phyloP scores from a whole-genome alignment of 2,113 vertebrate species.

The Aspidoscelis tigris region DNA sequence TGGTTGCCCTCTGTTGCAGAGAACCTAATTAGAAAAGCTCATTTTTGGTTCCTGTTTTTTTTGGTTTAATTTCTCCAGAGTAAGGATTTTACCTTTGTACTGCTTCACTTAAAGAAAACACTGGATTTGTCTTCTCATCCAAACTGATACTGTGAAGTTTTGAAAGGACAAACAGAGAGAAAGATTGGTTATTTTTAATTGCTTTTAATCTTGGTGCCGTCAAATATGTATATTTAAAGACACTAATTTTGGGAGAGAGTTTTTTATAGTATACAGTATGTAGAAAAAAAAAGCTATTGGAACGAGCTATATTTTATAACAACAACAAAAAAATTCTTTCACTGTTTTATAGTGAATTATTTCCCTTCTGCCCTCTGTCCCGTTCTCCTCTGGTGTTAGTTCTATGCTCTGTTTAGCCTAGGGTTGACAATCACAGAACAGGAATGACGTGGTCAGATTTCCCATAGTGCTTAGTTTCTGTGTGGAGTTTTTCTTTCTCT shows the following conservation, averaged over 20 bases:
- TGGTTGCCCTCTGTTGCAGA: conserved; percentile 40
- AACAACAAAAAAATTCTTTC: conserved; percentile 73
- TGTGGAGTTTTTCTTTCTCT: conserved; percentile 50
- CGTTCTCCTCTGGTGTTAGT: conserved; percentile 64
- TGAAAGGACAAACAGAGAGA: conserved; percentile 50
- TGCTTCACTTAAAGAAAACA: conserved; percentile 65
- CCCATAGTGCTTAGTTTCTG: conserved; percentile 54
- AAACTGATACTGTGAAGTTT: conserved; percentile 76
- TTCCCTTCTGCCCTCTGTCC: conserved; percentile 57
- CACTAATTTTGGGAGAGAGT: conserved; percentile 68
- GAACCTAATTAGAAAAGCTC: conserved; percentile 7
- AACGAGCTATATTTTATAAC: conserved; percentile 82
- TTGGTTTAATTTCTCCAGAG: conserved; percentile 16
- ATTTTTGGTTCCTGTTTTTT: not conserved
- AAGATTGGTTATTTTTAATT: conserved; percentile 65
- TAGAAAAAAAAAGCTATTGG: conserved; percentile 74
- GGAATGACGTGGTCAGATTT: conserved; percentile 63
- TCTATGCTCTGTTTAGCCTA: conserved; percentile 68
- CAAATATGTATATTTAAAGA: conserved; percentile 70
- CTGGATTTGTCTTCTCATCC: conserved; percentile 74
- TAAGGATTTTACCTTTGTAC: conserved; percentile 31
- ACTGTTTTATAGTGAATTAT: conserved; percentile 79
- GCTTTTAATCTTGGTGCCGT: conserved; percentile 64
- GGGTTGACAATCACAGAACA: conserved; percentile 71
- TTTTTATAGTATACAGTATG: conserved; percentile 75